Evolutionary conservation across 2,797 vertebrate species (phyloP), one percentile per base, ranked within the genome.

Genomic region (Clarias fuscus): DNA sequence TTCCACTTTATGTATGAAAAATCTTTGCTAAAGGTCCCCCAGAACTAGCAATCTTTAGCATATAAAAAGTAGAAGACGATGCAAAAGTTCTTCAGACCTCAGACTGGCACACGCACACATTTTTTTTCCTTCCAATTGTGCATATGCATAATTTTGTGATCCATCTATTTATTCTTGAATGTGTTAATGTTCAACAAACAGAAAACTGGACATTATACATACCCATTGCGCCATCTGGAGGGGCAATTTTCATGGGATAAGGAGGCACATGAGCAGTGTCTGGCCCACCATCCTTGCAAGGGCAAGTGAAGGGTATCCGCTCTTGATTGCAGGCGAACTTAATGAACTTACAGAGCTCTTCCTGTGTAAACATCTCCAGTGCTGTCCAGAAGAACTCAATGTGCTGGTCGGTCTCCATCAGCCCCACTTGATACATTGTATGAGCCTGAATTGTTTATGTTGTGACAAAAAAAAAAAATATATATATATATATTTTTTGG

Each of bases 251-350:
- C 98, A 99, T 99, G 86, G 98, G 98, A 89, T 99, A 99, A 0
- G 98, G 98, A 0, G 98, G 98, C 8, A 99, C 98, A 0, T 99
- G 98, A 85, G 98, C 98, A 0, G 98, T 99, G 92, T 99, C 98
- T 0, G 97, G 98, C 0, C 98, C 98, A 0, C 98, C 98, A 0
- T 99, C 98, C 90, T 98, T 99, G 93, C 98, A 99, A 1, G 98
- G 98, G 80, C 98, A 99, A 71, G 98, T 99, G 93, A 99, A 99
- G 0, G 98, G 98, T 91, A 99, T 98, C 56, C 98, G 96, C 83
- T 99, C 98, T 94, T 99, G 98, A 94, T 99, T 99, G 91, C 98
- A 99, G 90, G 98, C 97, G 0, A 99, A 99, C 94, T 99, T 99
- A 86, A 99, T 98, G 94, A 99, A 99, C 92, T 98, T 99, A 95